phyloP scores from a whole-genome alignment of 2,888 invertebrate species.

The Dynastes tityus region DNA sequence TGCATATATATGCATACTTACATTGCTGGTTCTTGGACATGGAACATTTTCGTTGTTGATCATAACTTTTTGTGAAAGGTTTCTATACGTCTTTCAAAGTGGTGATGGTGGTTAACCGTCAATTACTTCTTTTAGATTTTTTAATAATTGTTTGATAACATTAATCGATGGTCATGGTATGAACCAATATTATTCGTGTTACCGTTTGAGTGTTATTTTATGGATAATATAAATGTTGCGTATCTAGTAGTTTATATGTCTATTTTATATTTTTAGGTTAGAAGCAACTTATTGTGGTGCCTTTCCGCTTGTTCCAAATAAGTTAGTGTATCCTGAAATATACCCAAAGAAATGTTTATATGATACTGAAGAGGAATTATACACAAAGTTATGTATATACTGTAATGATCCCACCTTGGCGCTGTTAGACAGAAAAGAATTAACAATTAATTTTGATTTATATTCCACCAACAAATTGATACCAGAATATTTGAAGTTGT shows the following conservation, averaged over 20 bases:
- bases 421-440: slow-evolving; percentile 64
- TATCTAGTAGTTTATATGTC: not conserved
- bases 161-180: too few species aligned
- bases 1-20: too few species aligned
- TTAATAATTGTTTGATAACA: too few species aligned
- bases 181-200: too few species aligned
- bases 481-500: slow-evolving; percentile 58
- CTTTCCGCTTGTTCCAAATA: slow-evolving; percentile 79
- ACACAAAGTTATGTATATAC: slow-evolving; percentile 73
- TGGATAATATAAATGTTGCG: too few species aligned
- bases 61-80: too few species aligned
- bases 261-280: slow-evolving; percentile 71
- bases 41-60: too few species aligned
- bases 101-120: too few species aligned
- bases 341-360: slow-evolving; percentile 78
- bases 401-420: slow-evolving; percentile 71
- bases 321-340: slow-evolving; percentile 82
- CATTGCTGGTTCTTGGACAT: too few species aligned
- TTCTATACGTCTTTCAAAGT: too few species aligned
- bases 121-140: too few species aligned
- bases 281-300: slow-evolving; percentile 82
- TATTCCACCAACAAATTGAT: slow-evolving; percentile 65
- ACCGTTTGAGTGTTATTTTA: too few species aligned
- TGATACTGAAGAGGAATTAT: slow-evolving; percentile 74
- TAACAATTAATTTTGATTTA: slow-evolving; percentile 68